phyloP scores from a whole-genome alignment of 2,797 vertebrate genomes.

The Microhierax caerulescens region DNA sequence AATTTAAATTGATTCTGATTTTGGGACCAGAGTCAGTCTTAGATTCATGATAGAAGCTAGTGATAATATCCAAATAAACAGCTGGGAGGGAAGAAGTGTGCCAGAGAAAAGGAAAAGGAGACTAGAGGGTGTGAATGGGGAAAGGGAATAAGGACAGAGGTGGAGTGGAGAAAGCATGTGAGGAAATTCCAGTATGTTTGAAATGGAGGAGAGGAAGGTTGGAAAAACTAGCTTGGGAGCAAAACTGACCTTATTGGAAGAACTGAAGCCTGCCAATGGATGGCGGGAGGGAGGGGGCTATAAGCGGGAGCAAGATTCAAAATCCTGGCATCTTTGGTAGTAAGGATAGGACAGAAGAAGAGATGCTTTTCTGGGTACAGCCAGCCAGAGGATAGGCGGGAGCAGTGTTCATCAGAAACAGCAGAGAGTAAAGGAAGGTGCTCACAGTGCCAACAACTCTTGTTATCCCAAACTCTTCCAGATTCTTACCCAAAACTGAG shows the following conservation, averaged over 20 bases:
- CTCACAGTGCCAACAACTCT: background rate
- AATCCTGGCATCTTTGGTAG: background rate
- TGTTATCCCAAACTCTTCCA: background rate
- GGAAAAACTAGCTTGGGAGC: background rate
- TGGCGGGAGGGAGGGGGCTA: background rate
- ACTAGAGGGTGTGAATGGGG: rapidly evolving
- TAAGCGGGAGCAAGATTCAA: background rate
- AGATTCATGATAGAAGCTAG: background rate
- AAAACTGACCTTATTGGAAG: background rate
- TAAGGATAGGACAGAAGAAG: background rate
- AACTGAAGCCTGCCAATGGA: background rate
- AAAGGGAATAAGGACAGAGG: background rate
- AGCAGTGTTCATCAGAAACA: background rate
- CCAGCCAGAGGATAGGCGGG: background rate
- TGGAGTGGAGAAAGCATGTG: background rate
- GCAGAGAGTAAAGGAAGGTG: background rate
- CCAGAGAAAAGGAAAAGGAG: background rate
- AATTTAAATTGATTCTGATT: background rate
- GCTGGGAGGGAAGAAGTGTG: background rate
- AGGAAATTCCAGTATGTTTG: background rate
- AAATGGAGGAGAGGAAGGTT: background rate
- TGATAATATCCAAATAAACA: background rate
- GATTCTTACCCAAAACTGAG: background rate
- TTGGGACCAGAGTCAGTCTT: background rate
- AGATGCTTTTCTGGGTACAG: background rate